Base-by-base conservation (phyloP, 2,113 vertebrate genomes). In the Calidris pugnax region DNA sequence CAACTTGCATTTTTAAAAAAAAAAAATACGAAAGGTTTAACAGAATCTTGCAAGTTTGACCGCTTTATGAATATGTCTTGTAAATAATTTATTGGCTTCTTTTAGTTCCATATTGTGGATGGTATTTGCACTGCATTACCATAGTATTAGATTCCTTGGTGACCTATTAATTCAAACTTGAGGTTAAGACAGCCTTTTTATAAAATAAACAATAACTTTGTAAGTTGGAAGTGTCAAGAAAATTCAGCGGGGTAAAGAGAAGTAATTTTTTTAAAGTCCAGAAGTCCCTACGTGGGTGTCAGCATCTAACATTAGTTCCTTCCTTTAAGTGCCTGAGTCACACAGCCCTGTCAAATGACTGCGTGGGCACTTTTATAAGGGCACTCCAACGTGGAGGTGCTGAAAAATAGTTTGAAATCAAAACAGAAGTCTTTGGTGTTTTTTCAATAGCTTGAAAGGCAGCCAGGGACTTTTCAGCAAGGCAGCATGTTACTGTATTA, bases 321-420 rank as follows among this genome's bases (percentile, higher is more conserved):
- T 93, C 72, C 64, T 93, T 71, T 91, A 96, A 94, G 74, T 92
- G 82, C 69, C 45, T 82, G 59, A 94, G 73, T 93, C 93, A 89
- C 69, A 89, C 28, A 89, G 35, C 41, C 35, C 51, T 72, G 78
- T 90, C 93, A 96, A 50, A 63, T 80, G 84, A 73, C 59, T 91
- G 81, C 0, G 4, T 72, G 77, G 83, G 69, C 57, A 76, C 43
- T 88, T 90, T 41, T 30, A 30, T 48, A 87, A 83, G 50, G 76
- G 69, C 87, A 95, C 63, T 93, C 55, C 84, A 95, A 90, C 7
- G 10, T 50, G 43, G 71, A 95, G 50, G 91, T 97, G 95, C 64
- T 96, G 96, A 97, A 95, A 96, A 93, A 89, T 55, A 84, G 79
- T 78, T 95, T 89, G 89, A 95, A 96, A 97, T 94, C 60, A 86